A percentile compares a stretch with the other conserved stretches of the same genome.
phyloP scores from a whole-genome alignment of 2,888 invertebrate genomes.

The Hirtodrosophila confusa region DNA sequence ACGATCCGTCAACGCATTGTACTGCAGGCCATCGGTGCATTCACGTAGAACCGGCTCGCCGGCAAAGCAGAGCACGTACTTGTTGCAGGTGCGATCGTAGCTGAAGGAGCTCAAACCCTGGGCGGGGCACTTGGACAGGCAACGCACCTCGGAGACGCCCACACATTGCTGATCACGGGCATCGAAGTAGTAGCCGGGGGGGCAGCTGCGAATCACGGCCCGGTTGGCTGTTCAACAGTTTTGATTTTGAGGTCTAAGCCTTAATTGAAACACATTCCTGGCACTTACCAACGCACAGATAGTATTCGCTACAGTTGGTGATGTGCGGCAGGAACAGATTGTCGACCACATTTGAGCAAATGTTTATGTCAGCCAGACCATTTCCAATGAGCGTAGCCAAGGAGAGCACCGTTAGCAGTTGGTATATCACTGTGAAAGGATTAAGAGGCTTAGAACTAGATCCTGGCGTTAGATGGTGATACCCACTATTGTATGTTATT shows the following conservation, averaged over 20 bases:
- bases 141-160: conserved; percentile 47
- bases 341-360: conserved; percentile 60
- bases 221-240: conserved; percentile 28
- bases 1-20: conserved; percentile 78
- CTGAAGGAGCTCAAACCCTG: conserved; percentile 62
- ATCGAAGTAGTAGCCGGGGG: conserved; percentile 60
- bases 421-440: conserved; percentile 40
- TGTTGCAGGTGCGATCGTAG: conserved; percentile 80
- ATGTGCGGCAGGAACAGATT: conserved; percentile 70
- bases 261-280: background rate
- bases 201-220: conserved; percentile 62
- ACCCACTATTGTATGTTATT: conserved; percentile 34
- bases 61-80: conserved; percentile 77
- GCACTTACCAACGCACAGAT: conserved; percentile 66
- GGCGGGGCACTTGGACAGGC: conserved; percentile 68
- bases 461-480: background rate
- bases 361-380: conserved; percentile 36
- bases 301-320: conserved; percentile 63
- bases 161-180: conserved; percentile 70
- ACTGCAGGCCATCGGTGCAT: conserved; percentile 79
- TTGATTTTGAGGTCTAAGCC: no score
- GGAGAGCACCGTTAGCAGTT: conserved; percentile 39
- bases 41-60: conserved; percentile 66
- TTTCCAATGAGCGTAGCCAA: conserved; percentile 31
- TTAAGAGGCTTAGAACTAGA: background rate